Base-by-base conservation (phyloP, 1,140 invertebrate species). In the Drosophila pandora region DNA sequence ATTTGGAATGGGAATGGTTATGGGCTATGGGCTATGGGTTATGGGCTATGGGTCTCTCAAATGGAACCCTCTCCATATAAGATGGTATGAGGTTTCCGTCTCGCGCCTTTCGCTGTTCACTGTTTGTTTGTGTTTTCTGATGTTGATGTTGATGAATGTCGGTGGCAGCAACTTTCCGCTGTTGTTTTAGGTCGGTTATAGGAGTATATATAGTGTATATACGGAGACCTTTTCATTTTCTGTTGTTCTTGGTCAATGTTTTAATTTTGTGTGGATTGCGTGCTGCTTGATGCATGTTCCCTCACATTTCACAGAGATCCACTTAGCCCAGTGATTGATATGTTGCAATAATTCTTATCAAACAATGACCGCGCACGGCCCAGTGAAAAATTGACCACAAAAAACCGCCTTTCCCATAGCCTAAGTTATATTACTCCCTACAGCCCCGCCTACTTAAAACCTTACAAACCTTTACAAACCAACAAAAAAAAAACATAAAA, bases 261-360 rank as follows among this genome's bases (percentile, higher is more conserved):
- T 87, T 87, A 58, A 87, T 87, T 78, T 87, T 73, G 82, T 73
- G 79, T 62, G 49, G 55, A 80, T 81, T 88, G 76, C 79, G 85
- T 85, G 81, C 60, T 79, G 76, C 69, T 90, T 83, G 88, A 87
- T 87, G 75, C 83, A 87, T 87, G 75, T 60, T 62, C 83, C 75
- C 63, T 85, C 82, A 85, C 78, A 85, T 85, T 87, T 83, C 67
- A 77, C 58, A 22, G 30, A 63, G 62, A 78, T 82, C 88, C 88
- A 90, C 88, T 90, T 90, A 89, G 76, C 76, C 60, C 71, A 62
- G 63, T 90, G 89, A 90, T 90, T 90, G 89, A 90, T 90, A 74
- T 75, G 67, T 88, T 89, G 89, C 89, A 90, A 90, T 90, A 85
- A 90, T 90, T 90, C 89, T 90, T 90, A 90, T 79, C 88, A 88